Conservation (phyloP, 2,113 vertebrate genomes). For the Cettia cetti region DNA sequence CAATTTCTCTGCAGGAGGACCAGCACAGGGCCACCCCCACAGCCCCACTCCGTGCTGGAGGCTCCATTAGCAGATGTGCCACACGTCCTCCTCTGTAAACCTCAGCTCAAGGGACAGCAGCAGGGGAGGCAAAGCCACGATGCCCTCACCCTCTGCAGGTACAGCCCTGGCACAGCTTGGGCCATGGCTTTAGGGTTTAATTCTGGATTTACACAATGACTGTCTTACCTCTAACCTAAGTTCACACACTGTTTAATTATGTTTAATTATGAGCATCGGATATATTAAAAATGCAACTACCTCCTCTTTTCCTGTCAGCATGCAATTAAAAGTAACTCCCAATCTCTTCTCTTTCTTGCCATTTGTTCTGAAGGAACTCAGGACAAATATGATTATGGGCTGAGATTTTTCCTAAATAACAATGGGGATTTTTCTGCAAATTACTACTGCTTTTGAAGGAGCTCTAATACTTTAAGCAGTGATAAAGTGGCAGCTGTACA, state of each 20-base stretch:
- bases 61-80: background rate
- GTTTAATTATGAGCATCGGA: background rate
- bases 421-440: conserved; percentile 61
- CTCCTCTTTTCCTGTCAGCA: background rate
- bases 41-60: background rate
- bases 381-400: conserved; percentile 27
- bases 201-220: background rate
- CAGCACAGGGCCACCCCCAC: background rate
- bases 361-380: background rate
- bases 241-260: background rate
- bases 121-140: background rate
- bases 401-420: conserved; percentile 47
- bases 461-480: conserved; percentile 69
- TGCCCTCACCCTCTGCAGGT: background rate
- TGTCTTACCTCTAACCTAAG: background rate
- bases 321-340: conserved; percentile 4
- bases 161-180: background rate
- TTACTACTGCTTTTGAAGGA: conserved; percentile 50
- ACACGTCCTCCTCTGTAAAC: rapidly evolving
- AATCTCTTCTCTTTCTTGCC: background rate
- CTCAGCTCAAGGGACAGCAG: background rate
- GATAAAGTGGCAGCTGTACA: conserved; percentile 69
- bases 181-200: background rate
- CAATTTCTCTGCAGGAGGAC: background rate
- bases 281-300: background rate